Percentiles rank a stretch among this genome's conserved stretches.
phyloP scores from a whole-genome alignment of 2,113 vertebrate species.

The Festucalex cinctus region DNA sequence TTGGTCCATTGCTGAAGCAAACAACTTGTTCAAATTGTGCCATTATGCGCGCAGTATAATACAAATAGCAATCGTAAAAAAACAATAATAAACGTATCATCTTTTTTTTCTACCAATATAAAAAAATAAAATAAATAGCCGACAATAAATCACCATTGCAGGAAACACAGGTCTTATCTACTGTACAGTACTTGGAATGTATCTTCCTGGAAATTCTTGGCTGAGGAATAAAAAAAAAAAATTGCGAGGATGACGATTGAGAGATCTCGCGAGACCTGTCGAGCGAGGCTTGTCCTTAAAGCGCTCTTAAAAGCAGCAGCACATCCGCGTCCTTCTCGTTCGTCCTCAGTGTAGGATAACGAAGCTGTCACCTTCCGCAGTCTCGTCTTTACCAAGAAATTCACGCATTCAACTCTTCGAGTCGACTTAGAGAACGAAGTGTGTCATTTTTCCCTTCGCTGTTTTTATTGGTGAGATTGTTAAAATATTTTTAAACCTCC shows the following conservation, averaged over 20 bases:
- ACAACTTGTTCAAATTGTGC: too few species aligned
- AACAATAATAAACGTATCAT: too few species aligned
- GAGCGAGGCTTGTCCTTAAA: not conserved
- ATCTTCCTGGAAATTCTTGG: not conserved
- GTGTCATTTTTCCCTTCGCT: not conserved
- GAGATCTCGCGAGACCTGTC: constrained; percentile 62
- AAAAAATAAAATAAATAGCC: too few species aligned
- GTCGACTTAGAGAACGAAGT: not conserved
- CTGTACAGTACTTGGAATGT: not conserved
- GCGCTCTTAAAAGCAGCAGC: constrained; percentile 40
- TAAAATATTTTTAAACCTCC: not conserved
- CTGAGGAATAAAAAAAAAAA: not conserved
- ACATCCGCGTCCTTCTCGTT: constrained; percentile 60
- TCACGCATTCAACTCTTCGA: not conserved
- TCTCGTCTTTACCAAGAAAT: not conserved
- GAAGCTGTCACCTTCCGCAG: accelerated
- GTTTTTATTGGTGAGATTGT: constrained; percentile 30
- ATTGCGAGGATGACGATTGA: not conserved
- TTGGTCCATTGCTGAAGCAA: too few species aligned
- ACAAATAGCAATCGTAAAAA: too few species aligned
- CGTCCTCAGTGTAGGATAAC: constrained; percentile 81
- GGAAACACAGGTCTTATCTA: not conserved
- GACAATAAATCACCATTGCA: not conserved
- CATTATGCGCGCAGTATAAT: too few species aligned
- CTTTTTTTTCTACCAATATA: too few species aligned